A percentile compares a stretch with the other conserved stretches of the same genome.
Conservation (phyloP, 1,140 invertebrate species). For the Parapsyche elsis region DNA sequence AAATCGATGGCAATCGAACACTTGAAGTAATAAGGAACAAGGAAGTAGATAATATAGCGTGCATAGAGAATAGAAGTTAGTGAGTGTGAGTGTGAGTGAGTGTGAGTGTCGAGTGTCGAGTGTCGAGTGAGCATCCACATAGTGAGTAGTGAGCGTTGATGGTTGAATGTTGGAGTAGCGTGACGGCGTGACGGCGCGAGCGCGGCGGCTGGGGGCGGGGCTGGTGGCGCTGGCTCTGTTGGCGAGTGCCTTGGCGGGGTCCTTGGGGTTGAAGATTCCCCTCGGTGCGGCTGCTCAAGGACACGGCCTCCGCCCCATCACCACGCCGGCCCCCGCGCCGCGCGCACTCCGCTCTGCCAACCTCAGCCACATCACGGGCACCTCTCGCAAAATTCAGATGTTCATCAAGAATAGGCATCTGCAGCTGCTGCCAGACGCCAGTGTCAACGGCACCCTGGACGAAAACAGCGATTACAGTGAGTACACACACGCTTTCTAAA, state of each 20-base stretch:
- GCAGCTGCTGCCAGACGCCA: slow-evolving; percentile 81
- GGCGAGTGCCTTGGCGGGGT: slow-evolving; percentile 64
- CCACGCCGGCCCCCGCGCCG: slow-evolving; percentile 62
- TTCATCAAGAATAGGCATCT: slow-evolving; percentile 83
- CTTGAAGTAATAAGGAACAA: background rate
- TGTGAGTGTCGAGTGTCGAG: too few species aligned
- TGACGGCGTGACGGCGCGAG: slow-evolving; percentile 36
- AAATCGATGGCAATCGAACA: too few species aligned
- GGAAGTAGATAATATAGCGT: background rate
- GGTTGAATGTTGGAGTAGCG: slow-evolving; percentile 50
- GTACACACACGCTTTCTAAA: slow-evolving; percentile 60
- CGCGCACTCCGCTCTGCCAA: slow-evolving; percentile 75
- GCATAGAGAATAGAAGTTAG: background rate
- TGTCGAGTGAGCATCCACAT: too few species aligned
- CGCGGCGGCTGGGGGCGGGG: slow-evolving; percentile 39
- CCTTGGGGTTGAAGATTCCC: slow-evolving; percentile 62
- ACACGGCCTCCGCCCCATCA: slow-evolving; percentile 54
- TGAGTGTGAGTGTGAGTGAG: too few species aligned
- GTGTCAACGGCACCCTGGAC: slow-evolving; percentile 81
- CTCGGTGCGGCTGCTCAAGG: slow-evolving; percentile 33
- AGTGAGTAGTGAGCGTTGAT: slow-evolving; percentile 57
- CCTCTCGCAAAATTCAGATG: slow-evolving; percentile 80
- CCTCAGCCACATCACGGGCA: slow-evolving; percentile 78
- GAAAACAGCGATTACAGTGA: slow-evolving; percentile 83
- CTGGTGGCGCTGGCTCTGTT: slow-evolving; percentile 57